A percentile compares a stretch with the other conserved stretches of the same genome.
phyloP scores from a whole-genome alignment of 2,888 invertebrate species.

The Nomada fucata region DNA sequence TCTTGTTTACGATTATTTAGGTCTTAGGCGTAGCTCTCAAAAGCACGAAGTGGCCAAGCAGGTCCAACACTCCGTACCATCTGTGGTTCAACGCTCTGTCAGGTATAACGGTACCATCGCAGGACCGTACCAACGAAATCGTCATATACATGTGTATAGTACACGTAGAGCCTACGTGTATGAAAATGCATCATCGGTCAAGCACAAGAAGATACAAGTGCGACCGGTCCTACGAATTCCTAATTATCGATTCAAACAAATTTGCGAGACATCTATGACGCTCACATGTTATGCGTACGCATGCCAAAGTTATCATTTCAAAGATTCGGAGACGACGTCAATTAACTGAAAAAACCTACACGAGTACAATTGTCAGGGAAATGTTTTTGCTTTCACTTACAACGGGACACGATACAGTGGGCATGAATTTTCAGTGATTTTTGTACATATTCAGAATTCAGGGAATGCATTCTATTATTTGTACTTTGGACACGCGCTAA shows the following conservation, averaged over 20 bases:
- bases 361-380: too few relatives aligned
- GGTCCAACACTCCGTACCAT: conserved; percentile 44
- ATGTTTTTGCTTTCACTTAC: too few relatives aligned
- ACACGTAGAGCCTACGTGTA: not conserved
- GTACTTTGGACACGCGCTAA: not conserved
- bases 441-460: not conserved
- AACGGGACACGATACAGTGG: not conserved
- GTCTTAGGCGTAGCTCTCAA: too few relatives aligned
- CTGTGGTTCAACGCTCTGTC: conserved; percentile 75
- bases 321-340: too few relatives aligned
- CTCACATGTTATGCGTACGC: too few relatives aligned
- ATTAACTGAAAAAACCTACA: too few relatives aligned
- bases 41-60: conserved; percentile 54
- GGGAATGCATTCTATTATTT: not conserved
- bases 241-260: too few relatives aligned
- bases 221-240: too few relatives aligned
- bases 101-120: conserved; percentile 75
- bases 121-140: conserved; percentile 64
- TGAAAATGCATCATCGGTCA: not conserved
- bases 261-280: too few relatives aligned
- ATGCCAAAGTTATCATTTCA: too few relatives aligned
- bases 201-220: too few relatives aligned
- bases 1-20: not conserved
- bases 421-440: not conserved
- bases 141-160: not conserved